phyloP scores from a whole-genome alignment of 2,113 vertebrate genomes.

The Boleophthalmus pectinirostris region DNA sequence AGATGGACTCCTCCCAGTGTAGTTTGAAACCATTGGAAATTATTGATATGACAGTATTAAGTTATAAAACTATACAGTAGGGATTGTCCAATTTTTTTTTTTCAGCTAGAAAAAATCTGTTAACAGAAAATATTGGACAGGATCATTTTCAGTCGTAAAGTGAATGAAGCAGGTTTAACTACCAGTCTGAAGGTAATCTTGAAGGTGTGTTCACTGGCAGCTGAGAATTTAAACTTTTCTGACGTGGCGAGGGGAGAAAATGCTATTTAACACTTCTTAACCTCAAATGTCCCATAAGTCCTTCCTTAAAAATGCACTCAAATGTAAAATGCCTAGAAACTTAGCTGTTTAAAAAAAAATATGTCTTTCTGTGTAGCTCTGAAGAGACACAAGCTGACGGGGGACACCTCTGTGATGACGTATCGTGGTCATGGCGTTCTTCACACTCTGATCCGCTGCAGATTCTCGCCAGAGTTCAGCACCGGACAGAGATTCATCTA shows the following conservation, averaged over 20 bases:
- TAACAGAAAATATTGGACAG: too few relatives aligned
- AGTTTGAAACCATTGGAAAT: too few relatives aligned
- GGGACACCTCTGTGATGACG: conserved; percentile 91
- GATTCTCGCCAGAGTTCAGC: conserved; percentile 87
- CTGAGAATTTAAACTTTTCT: not conserved
- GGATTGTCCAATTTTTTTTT: too few relatives aligned
- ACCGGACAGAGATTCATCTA: conserved; percentile 91
- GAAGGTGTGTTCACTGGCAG: too few relatives aligned
- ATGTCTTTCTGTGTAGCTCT: conserved; percentile 69
- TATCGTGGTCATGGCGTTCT: conserved; percentile 91
- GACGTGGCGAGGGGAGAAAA: not conserved
- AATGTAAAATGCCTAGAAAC: too few relatives aligned
- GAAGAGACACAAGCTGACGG: conserved; percentile 85
- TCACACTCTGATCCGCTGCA: conserved; percentile 89
- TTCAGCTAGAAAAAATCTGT: too few relatives aligned
- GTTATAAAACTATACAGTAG: too few relatives aligned
- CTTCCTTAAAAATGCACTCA: too few relatives aligned
- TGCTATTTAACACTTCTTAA: not conserved
- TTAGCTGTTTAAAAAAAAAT: not conserved
- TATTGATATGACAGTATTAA: too few relatives aligned
- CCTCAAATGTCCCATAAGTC: not conserved
- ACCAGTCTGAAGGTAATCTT: too few relatives aligned
- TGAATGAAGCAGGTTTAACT: too few relatives aligned
- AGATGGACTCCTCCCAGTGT: too few relatives aligned
- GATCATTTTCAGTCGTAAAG: not conserved